Conservation (phyloP, 2,797 vertebrate genomes). For the Holocentrus rufus region DNA sequence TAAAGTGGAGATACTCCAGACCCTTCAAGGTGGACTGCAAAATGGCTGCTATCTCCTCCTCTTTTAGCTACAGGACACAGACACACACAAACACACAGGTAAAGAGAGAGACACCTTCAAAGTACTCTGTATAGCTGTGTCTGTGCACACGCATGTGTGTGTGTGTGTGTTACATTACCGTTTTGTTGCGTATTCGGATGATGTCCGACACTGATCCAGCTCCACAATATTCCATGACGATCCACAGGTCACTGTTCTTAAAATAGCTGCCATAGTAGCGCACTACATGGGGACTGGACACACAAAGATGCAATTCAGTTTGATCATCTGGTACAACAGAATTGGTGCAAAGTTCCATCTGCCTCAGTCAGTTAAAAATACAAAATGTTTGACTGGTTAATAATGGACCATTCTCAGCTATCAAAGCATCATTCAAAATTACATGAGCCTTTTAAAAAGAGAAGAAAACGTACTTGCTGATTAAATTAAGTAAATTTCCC, state of each 20-base stretch:
- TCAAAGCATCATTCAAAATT: too few species aligned
- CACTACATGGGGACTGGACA: slow-evolving; percentile 87
- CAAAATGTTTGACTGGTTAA: too few species aligned
- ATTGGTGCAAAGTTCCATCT: neutral
- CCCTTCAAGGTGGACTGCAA: slow-evolving; percentile 92
- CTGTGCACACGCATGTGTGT: neutral
- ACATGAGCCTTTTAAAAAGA: too few species aligned
- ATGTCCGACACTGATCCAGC: slow-evolving; percentile 95
- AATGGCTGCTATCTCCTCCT: slow-evolving; percentile 93
- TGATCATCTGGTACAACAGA: too few species aligned
- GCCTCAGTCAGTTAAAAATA: neutral
- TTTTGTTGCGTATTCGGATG: slow-evolving; percentile 93
- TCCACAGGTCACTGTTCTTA: slow-evolving; percentile 97
- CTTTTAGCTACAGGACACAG: slow-evolving; percentile 82
- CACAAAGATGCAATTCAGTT: slow-evolving; percentile 12
- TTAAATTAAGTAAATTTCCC: too few species aligned
- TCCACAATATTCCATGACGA: slow-evolving; percentile 96
- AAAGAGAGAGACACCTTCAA: neutral
- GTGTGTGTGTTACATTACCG: slow-evolving; percentile 75
- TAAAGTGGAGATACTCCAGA: slow-evolving; percentile 96
- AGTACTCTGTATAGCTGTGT: neutral
- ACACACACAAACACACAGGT: slow-evolving; percentile 10
- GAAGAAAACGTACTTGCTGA: too few species aligned
- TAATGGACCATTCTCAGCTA: too few species aligned
- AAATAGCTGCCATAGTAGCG: slow-evolving; percentile 97